These are phyloP conservation scores for Pyrgilauda ruficollis DNA, from an alignment of 2,113 vertebrate genomes.

Conservation along the genomic window DNA sequence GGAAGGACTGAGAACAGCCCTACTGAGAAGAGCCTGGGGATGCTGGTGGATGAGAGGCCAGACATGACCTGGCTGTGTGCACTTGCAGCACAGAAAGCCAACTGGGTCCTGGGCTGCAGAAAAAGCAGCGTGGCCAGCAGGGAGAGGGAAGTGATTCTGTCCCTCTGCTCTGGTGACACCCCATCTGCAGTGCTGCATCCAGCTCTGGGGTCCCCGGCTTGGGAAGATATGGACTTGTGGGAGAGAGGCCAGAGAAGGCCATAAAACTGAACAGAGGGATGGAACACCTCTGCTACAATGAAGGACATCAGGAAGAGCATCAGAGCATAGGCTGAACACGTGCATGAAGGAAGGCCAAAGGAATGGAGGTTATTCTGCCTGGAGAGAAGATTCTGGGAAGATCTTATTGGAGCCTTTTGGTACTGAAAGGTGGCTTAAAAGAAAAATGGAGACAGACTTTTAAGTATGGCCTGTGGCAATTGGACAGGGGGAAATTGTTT, in stretches of 20 bases:
- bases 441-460: neutral
- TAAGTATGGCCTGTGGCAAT: neutral
- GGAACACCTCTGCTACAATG: neutral
- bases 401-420: neutral
- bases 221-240: neutral
- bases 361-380: neutral
- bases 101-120: fast-evolving
- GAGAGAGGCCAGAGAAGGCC: neutral
- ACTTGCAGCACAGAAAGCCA: neutral
- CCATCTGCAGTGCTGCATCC: neutral
- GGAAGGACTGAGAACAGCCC: neutral
- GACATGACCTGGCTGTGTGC: fast-evolving
- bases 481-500: neutral
- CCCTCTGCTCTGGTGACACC: neutral
- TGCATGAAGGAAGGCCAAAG: neutral
- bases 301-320: neutral
- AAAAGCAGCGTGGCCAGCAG: fast-evolving
- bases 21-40: fast-evolving
- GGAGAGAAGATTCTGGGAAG: neutral
- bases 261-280: neutral
- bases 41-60: neutral
- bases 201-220: neutral
- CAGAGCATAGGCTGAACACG: neutral
- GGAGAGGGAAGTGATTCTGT: fast-evolving
- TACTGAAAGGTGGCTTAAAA: neutral